These are phyloP conservation scores for Drosophila ercepeae DNA, from an alignment of 1,140 invertebrate genomes.

Conservation along the genomic window DNA sequence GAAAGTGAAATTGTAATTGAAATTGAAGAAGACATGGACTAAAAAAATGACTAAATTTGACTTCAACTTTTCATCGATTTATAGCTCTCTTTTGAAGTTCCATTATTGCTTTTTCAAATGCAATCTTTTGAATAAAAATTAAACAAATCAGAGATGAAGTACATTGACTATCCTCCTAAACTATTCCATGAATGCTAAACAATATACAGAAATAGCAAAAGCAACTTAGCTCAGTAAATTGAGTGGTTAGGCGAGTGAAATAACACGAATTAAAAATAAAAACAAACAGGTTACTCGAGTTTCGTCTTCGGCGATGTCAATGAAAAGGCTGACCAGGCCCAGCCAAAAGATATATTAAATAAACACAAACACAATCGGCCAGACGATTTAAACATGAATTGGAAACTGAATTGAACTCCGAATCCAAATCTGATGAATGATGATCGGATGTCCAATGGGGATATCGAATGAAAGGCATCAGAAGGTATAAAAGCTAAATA, in stretches of 20 bases:
- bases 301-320: conserved; percentile 74
- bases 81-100: conserved; percentile 7
- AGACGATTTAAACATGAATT: conserved; percentile 53
- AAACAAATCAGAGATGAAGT: conserved; percentile 6
- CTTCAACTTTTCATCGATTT: conserved; percentile 34
- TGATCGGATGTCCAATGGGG: conserved; percentile 23
- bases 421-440: conserved; percentile 52
- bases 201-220: conserved; percentile 34
- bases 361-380: conserved; percentile 12
- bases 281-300: conserved; percentile 77
- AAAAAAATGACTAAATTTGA: conserved; percentile 33
- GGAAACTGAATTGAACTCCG: conserved; percentile 49
- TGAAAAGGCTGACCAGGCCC: conserved; percentile 41
- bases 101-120: conserved; percentile 20
- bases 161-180: conserved; percentile 49
- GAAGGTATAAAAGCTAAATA: conserved; percentile 13
- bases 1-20: conserved; percentile 78
- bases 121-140: conserved; percentile 1
- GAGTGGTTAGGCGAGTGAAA: conserved; percentile 37
- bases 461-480: conserved; percentile 12
- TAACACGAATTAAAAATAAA: conserved; percentile 41
- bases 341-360: conserved; percentile 8
- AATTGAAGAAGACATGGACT: conserved; percentile 72
- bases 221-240: conserved; percentile 26
- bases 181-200: conserved; percentile 56